phyloP scores from a whole-genome alignment of 2,888 invertebrate species.

The Zaprionus bogoriensis region DNA sequence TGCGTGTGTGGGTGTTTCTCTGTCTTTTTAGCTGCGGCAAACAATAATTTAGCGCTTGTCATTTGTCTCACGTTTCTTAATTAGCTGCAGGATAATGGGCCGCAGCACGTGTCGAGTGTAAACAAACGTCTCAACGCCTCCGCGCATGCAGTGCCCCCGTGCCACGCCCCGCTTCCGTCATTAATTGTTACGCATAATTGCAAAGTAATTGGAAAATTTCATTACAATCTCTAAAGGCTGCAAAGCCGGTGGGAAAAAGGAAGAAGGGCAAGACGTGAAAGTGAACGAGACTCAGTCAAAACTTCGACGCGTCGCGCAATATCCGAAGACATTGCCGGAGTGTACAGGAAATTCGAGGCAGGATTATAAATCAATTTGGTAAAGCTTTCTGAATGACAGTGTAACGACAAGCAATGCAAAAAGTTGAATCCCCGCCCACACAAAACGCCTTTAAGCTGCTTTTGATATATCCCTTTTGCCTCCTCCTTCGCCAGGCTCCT shows the following conservation, averaged over 20 bases:
- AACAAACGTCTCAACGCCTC: constrained; percentile 44
- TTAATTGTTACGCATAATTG: constrained; percentile 69
- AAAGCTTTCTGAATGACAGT: constrained; percentile 49
- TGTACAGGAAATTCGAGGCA: constrained; percentile 48
- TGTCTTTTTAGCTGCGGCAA: constrained; percentile 23
- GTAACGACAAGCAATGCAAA: constrained; percentile 56
- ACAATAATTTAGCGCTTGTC: constrained; percentile 70
- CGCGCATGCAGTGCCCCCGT: constrained; percentile 23
- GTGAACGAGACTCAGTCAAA: constrained; percentile 15
- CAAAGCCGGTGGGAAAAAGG: too few species aligned
- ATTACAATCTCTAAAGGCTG: constrained; percentile 55
- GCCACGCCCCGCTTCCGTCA: neutral
- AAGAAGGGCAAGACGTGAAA: neutral
- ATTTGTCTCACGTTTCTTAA: constrained; percentile 79
- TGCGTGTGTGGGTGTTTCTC: neutral
- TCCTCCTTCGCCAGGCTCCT: neutral
- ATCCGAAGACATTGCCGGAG: constrained; percentile 12
- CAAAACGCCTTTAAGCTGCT: constrained; percentile 63
- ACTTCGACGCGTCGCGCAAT: too few species aligned
- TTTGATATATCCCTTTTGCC: constrained; percentile 42
- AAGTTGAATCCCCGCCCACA: constrained; percentile 28
- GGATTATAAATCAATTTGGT: constrained; percentile 78
- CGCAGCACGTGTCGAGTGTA: constrained; percentile 59
- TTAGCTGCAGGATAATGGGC: constrained; percentile 70
- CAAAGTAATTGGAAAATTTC: constrained; percentile 72